A percentile compares a stretch with the other conserved stretches of the same genome.
Evolutionary conservation across 2,888 invertebrate genomes (phyloP).

Genomic region (Patella pellucida): DNA sequence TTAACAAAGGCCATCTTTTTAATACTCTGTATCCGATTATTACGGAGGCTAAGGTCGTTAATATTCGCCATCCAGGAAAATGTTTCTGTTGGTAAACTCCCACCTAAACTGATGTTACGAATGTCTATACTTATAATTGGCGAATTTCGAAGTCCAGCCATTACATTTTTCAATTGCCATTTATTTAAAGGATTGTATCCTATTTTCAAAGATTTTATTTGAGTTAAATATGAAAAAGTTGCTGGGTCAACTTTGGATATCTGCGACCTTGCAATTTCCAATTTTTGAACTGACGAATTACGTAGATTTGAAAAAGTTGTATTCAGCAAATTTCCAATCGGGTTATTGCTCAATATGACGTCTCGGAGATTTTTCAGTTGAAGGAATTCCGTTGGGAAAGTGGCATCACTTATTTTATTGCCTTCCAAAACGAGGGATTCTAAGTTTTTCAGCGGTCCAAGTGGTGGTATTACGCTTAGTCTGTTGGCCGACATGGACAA

Average conservation of each 20-base stretch:
- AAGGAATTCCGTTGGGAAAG: conserved; percentile 43
- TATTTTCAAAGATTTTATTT: conserved; percentile 50
- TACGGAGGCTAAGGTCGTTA: conserved; percentile 44
- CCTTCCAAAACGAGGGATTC: conserved; percentile 44
- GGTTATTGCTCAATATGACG: conserved; percentile 49
- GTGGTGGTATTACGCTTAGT: conserved; percentile 37
- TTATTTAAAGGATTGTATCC: conserved; percentile 49
- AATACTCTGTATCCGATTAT: conserved; percentile 43
- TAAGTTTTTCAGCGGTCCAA: conserved; percentile 40
- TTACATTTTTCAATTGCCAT: conserved; percentile 35
- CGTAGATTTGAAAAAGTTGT: conserved; percentile 40
- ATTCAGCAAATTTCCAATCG: conserved; percentile 39
- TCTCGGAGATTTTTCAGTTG: conserved; percentile 28
- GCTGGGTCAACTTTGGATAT: conserved; percentile 39
- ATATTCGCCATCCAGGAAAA: conserved; percentile 47
- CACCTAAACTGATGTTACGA: conserved; percentile 43
- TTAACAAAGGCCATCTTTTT: conserved; percentile 42
- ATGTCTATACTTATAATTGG: conserved; percentile 50
- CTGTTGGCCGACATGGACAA: conserved; percentile 44
- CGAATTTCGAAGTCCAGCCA: conserved; percentile 39
- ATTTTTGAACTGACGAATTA: conserved; percentile 34
- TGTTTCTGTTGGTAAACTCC: conserved; percentile 42
- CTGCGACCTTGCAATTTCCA: conserved; percentile 48
- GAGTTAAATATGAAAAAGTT: conserved; percentile 39
- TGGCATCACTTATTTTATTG: conserved; percentile 45